Percentiles rank a stretch among this genome's conserved stretches.
phyloP scores from a whole-genome alignment of 2,113 vertebrate species.

The Henicopernis longicauda region DNA sequence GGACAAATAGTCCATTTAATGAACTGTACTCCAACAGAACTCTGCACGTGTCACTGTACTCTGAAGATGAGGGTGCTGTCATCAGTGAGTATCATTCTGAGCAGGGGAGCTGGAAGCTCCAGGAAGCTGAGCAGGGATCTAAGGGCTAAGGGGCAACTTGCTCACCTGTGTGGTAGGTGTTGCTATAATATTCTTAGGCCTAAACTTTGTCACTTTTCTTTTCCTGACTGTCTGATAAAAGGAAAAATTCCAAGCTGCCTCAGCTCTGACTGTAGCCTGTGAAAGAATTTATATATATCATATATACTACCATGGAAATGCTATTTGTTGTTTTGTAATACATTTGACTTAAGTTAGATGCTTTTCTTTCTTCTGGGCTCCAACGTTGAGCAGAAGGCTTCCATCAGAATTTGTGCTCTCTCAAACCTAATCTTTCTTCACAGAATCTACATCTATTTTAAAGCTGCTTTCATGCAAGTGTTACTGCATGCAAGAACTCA shows the following conservation, averaged over 20 bases:
- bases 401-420: neutral
- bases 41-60: neutral
- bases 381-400: neutral
- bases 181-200: neutral
- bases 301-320: neutral
- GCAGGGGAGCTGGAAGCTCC: neutral
- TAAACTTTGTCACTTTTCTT: neutral
- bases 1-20: neutral
- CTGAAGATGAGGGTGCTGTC: neutral
- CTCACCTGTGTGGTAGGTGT: rapidly evolving
- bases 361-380: neutral
- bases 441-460: neutral
- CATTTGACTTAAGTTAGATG: neutral
- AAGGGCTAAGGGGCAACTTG: neutral
- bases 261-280: neutral
- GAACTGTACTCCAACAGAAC: neutral
- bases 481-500: neutral
- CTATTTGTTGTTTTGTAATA: neutral
- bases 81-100: neutral
- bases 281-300: neutral
- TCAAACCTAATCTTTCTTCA: neutral
- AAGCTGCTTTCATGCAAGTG: neutral
- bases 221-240: neutral
- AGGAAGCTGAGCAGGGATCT: neutral
- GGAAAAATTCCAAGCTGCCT: neutral